A percentile compares a stretch with the other conserved stretches of the same genome.
These are phyloP conservation scores for Phragmatobia fuliginosa DNA, from an alignment of 2,888 invertebrate genomes.

Conservation along the genomic window DNA sequence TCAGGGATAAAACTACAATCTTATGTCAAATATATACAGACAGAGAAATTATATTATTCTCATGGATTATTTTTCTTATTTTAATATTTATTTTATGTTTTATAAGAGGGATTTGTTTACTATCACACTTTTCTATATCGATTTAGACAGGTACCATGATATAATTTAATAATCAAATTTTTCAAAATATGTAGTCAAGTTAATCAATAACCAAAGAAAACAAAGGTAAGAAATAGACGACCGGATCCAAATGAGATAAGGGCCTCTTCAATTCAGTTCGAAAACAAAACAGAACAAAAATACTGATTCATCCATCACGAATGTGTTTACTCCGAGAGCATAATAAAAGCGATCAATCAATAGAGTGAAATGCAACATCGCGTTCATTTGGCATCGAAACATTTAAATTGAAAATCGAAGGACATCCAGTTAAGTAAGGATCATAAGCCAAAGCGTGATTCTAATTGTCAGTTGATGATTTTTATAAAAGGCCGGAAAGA, in stretches of 20 bases:
- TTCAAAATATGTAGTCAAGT: too few species aligned
- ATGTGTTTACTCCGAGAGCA: conserved; percentile 18
- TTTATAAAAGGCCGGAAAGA: conserved; percentile 56
- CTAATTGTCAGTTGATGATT: conserved; percentile 55
- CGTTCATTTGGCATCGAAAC: conserved; percentile 34
- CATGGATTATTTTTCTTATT: neutral
- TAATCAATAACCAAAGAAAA: neutral
- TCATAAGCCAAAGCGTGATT: conserved; percentile 53
- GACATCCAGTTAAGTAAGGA: conserved; percentile 60
- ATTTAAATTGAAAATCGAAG: conserved; percentile 60
- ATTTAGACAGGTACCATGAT: too few species aligned
- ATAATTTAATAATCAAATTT: too few species aligned
- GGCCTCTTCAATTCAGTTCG: conserved; percentile 6
- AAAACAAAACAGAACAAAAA: conserved; percentile 22
- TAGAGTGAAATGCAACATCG: conserved; percentile 37
- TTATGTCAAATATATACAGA: too few species aligned
- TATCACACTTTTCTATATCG: too few species aligned
- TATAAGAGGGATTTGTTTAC: too few species aligned
- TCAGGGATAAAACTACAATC: too few species aligned
- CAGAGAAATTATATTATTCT: too few species aligned
- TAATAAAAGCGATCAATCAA: conserved; percentile 42
- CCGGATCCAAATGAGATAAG: conserved; percentile 6
- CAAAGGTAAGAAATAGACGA: neutral
- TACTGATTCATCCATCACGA: conserved; percentile 33
- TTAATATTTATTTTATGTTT: neutral